phyloP scores from a whole-genome alignment of 1,140 invertebrate species.

The Orius laevigatus region DNA sequence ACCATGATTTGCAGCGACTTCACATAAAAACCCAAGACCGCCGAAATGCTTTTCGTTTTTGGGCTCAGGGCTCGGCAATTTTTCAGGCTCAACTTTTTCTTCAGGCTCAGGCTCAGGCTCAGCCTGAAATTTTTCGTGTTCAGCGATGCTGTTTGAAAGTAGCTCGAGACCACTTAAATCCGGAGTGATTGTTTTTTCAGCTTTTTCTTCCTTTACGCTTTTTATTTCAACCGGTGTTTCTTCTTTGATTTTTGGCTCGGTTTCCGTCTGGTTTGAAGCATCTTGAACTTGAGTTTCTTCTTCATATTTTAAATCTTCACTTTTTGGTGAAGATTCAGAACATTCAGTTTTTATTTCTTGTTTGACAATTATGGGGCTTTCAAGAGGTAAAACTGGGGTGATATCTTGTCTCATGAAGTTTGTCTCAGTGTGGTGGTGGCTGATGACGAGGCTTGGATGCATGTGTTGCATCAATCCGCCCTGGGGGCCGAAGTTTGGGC shows the following conservation, averaged over 20 bases:
- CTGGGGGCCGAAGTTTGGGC: background rate
- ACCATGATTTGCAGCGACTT: slow-evolving; percentile 45
- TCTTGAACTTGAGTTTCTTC: slow-evolving; percentile 39
- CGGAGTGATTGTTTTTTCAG: slow-evolving; percentile 26
- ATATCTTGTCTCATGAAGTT: slow-evolving; percentile 9
- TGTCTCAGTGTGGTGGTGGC: slow-evolving; percentile 11
- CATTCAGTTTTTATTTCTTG: slow-evolving; percentile 10
- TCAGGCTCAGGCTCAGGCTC: slow-evolving; percentile 20
- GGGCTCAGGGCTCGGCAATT: slow-evolving; percentile 13
- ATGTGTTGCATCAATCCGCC: slow-evolving; percentile 8
- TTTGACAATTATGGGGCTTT: slow-evolving; percentile 1
- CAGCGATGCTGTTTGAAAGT: slow-evolving; percentile 62
- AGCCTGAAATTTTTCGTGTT: slow-evolving; percentile 47
- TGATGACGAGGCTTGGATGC: slow-evolving; percentile 13
- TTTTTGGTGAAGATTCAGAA: no score
- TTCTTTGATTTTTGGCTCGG: slow-evolving; percentile 28
- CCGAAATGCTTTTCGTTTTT: slow-evolving; percentile 28
- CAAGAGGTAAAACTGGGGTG: background rate
- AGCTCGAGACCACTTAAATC: slow-evolving; percentile 66
- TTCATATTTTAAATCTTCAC: slow-evolving; percentile 2
- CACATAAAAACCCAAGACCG: slow-evolving; percentile 63
- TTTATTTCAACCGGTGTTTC: slow-evolving; percentile 20
- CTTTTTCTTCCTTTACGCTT: slow-evolving; percentile 19
- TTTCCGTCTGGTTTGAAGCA: slow-evolving; percentile 63
- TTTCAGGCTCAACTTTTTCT: slow-evolving; percentile 8